A percentile compares a stretch with the other conserved stretches of the same genome.
Evolutionary conservation across 2,797 vertebrate species (phyloP).

Genomic region (Nothura maculosa): DNA sequence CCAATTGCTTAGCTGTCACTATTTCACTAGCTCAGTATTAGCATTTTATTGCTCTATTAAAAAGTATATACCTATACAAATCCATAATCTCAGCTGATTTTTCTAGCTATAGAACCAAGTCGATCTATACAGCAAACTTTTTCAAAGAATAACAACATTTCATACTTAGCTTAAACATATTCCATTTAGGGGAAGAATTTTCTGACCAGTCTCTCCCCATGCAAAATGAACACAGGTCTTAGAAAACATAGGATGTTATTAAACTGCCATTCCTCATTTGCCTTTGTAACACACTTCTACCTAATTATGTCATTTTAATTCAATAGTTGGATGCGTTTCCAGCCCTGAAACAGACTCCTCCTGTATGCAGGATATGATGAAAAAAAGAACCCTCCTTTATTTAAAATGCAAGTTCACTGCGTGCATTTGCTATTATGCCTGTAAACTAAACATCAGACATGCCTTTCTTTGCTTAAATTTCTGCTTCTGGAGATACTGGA

Average conservation of each 20-base stretch:
- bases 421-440: background rate
- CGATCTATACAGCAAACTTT: background rate
- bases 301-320: background rate
- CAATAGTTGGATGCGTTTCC: background rate
- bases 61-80: background rate
- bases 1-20: conserved; percentile 32
- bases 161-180: background rate
- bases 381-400: background rate
- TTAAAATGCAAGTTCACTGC: background rate
- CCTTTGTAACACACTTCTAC: background rate
- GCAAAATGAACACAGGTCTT: background rate
- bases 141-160: background rate
- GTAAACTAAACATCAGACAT: background rate
- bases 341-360: background rate
- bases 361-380: background rate
- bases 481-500: background rate
- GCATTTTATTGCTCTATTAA: conserved; percentile 18
- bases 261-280: background rate
- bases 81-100: background rate
- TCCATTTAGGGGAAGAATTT: background rate
- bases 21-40: background rate
- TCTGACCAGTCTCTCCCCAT: background rate
- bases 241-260: background rate
- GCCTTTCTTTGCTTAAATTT: background rate
- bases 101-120: background rate